A percentile compares a stretch with the other conserved stretches of the same genome.
Conservation (phyloP, 2,113 vertebrate species). For the Thunnus maccoyii region DNA sequence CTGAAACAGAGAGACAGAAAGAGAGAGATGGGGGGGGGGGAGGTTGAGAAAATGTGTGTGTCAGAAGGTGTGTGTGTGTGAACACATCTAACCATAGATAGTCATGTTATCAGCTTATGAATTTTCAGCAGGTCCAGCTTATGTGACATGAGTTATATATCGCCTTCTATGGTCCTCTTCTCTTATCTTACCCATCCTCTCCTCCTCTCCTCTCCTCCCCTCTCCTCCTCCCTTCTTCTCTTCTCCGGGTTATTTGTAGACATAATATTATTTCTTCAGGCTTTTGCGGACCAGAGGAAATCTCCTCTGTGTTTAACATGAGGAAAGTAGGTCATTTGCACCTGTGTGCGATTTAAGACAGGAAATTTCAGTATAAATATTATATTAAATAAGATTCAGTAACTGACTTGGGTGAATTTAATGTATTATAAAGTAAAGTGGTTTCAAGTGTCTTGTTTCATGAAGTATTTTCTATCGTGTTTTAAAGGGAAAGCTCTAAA, state of each 20-base stretch:
- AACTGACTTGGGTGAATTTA: background rate
- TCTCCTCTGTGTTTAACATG: constrained; percentile 5
- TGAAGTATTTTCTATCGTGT: background rate
- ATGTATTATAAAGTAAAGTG: background rate
- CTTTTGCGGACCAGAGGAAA: constrained; percentile 20
- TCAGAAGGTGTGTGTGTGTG: constrained; percentile 4
- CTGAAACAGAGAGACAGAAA: background rate
- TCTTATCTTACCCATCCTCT: constrained; percentile 53
- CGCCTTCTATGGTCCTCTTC: constrained; percentile 77
- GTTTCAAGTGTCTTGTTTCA: background rate
- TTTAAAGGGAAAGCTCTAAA: background rate
- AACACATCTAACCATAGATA: constrained; percentile 75
- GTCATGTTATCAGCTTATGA: constrained; percentile 74
- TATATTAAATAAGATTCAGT: background rate
- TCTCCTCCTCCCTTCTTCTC: constrained; percentile 31
- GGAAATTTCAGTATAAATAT: background rate
- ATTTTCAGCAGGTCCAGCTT: constrained; percentile 70
- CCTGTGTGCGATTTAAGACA: background rate
- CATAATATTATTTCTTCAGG: constrained; percentile 55
- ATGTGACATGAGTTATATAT: constrained; percentile 69
- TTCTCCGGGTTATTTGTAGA: constrained; percentile 52
- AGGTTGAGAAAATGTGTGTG: background rate
- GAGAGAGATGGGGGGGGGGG: background rate
- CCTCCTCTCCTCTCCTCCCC: constrained; percentile 12
- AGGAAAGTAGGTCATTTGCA: background rate